Conservation (phyloP, 2,113 vertebrate species). For the Naja naja region DNA sequence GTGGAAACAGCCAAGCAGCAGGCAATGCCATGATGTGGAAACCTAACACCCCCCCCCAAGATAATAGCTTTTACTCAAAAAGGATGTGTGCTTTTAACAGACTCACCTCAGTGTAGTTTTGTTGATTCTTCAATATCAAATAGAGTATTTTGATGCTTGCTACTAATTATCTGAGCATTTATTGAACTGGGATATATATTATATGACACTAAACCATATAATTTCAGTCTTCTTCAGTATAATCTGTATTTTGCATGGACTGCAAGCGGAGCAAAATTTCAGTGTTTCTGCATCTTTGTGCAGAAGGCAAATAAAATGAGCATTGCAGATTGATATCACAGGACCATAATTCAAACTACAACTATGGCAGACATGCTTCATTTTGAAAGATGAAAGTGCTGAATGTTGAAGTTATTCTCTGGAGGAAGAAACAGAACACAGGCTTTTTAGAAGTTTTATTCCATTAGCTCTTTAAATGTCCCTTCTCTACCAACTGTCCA, state of each 20-base stretch:
- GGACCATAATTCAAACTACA: slow-evolving; percentile 9
- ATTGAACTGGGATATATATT: neutral
- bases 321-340: slow-evolving; percentile 9
- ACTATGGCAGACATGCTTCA: slow-evolving; percentile 11
- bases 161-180: slow-evolving; percentile 1
- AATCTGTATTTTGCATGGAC: neutral
- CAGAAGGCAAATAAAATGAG: slow-evolving; percentile 20
- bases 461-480: neutral
- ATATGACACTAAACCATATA: neutral
- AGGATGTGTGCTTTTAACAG: neutral
- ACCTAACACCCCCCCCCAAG: neutral
- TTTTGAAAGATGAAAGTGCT: slow-evolving; percentile 38
- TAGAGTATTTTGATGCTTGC: neutral
- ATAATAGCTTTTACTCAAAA: neutral
- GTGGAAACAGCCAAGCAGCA: neutral
- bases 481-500: neutral
- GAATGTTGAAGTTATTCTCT: slow-evolving; percentile 18
- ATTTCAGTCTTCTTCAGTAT: neutral
- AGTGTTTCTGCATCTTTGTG: slow-evolving; percentile 27
- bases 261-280: neutral
- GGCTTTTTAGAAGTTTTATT: neutral
- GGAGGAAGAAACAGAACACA: rapidly evolving
- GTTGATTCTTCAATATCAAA: neutral
- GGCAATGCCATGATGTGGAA: neutral
- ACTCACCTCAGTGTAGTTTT: neutral